Evolutionary conservation across 92 coral and sea anemone species (phyloP).

Genomic region (Actinostola sp.): DNA sequence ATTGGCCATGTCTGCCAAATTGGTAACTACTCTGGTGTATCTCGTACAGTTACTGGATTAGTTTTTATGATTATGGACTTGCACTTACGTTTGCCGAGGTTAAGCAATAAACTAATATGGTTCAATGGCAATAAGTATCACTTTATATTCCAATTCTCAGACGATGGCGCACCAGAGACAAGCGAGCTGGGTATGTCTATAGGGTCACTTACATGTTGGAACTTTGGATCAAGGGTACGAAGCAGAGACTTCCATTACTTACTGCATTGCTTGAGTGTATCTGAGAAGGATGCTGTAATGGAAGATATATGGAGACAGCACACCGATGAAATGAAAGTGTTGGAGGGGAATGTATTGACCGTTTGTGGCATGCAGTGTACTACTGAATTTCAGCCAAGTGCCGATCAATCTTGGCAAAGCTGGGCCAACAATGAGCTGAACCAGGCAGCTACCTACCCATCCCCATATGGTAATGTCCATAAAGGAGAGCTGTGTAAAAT

Average conservation of each 20-base stretch:
- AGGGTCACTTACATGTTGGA: constrained; percentile 52
- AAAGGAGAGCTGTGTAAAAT: constrained; percentile 53
- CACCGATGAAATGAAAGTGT: constrained; percentile 66
- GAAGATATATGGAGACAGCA: constrained; percentile 39
- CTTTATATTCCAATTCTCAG: constrained; percentile 10
- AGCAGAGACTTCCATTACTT: constrained; percentile 60
- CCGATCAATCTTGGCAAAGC: constrained; percentile 77
- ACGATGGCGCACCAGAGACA: no score
- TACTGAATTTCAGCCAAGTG: constrained; percentile 72
- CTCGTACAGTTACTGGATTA: constrained; percentile 20
- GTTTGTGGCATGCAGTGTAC: constrained; percentile 62
- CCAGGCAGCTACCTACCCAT: constrained; percentile 78
- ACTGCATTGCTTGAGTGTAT: constrained; percentile 52
- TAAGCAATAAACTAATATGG: neutral
- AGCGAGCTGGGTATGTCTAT: constrained; percentile 60
- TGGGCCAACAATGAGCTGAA: constrained; percentile 70
- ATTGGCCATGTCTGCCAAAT: constrained; percentile 21
- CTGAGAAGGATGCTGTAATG: constrained; percentile 62
- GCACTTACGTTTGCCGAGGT: constrained; percentile 4
- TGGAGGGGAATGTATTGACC: constrained; percentile 61
- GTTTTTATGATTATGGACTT: constrained; percentile 25
- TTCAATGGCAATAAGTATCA: constrained; percentile 2
- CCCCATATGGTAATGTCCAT: no score
- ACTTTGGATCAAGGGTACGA: constrained; percentile 52
- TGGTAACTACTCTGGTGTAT: constrained; percentile 3